These are phyloP conservation scores for Ceratitis capitata DNA, from an alignment of 1,140 invertebrate species.

Conservation along the genomic window DNA sequence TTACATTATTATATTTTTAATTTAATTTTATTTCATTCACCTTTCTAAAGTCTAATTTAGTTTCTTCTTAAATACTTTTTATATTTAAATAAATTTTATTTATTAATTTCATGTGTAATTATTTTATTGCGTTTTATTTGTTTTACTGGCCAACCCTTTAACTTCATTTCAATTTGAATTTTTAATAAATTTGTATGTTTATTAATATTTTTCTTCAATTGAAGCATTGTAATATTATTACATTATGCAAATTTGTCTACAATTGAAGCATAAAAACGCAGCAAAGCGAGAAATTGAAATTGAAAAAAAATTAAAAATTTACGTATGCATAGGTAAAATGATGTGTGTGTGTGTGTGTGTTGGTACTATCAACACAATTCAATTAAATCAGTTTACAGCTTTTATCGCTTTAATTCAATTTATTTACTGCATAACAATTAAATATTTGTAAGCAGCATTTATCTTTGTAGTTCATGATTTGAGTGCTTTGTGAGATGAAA, in stretches of 20 bases:
- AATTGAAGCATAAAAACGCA: slow-evolving; percentile 6
- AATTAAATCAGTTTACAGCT: slow-evolving; percentile 18
- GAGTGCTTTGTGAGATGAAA: neutral
- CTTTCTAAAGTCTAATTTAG: too few species aligned
- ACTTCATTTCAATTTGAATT: too few species aligned
- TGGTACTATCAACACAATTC: neutral
- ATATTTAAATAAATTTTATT: too few species aligned
- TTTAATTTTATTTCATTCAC: too few species aligned
- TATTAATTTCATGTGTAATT: too few species aligned
- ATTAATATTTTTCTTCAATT: neutral
- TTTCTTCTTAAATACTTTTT: too few species aligned
- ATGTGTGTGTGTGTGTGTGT: neutral
- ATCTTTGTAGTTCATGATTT: neutral
- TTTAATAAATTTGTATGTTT: neutral
- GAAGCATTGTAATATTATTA: slow-evolving; percentile 4
- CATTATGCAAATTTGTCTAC: slow-evolving; percentile 27
- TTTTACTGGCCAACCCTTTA: too few species aligned
- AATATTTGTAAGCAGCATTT: slow-evolving; percentile 28
- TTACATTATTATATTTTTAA: too few species aligned
- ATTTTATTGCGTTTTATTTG: too few species aligned
- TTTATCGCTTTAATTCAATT: slow-evolving; percentile 34
- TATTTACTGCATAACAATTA: slow-evolving; percentile 21
- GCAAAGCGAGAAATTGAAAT: slow-evolving; percentile 10
- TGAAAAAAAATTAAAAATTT: neutral
- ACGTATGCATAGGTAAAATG: neutral